phyloP scores from a whole-genome alignment of 2,888 invertebrate species.

The Luperina nickerlii region DNA sequence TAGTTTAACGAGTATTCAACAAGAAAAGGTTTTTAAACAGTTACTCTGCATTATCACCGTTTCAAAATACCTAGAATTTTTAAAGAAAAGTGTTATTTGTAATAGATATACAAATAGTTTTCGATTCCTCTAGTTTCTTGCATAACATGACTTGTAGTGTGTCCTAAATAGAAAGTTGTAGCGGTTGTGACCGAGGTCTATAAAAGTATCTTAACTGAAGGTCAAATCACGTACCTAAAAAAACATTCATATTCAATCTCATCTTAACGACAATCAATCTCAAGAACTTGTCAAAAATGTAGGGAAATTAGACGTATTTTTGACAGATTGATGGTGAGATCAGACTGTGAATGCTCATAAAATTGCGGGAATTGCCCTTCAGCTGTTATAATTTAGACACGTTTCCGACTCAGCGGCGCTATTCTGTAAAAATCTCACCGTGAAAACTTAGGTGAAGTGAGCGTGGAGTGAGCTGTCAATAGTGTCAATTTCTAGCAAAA shows the following conservation, averaged over 20 bases:
- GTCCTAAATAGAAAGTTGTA: conserved; percentile 13
- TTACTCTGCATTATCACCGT: conserved; percentile 3
- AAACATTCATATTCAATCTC: too few species aligned
- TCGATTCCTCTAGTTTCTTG: conserved; percentile 47
- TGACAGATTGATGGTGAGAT: too few species aligned
- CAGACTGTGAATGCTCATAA: too few species aligned
- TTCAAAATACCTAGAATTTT: conserved; percentile 21
- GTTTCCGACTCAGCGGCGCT: too few species aligned
- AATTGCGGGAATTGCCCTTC: too few species aligned
- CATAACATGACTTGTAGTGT: conserved; percentile 30
- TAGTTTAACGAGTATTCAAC: not conserved
- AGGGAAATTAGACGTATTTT: not conserved
- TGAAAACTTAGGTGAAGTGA: too few species aligned
- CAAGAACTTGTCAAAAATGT: not conserved
- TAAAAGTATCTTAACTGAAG: not conserved
- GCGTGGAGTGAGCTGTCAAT: too few species aligned
- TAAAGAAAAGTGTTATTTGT: conserved; percentile 46
- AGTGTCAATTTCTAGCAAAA: too few species aligned
- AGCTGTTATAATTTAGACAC: not conserved
- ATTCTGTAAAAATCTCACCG: too few species aligned
- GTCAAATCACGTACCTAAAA: not conserved
- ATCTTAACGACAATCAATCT: not conserved
- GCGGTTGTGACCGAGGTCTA: not conserved
- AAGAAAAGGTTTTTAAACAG: not conserved
- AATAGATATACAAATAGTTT: conserved; percentile 59